Conservation (phyloP, 1,140 invertebrate species). For the Helicoverpa zea region DNA sequence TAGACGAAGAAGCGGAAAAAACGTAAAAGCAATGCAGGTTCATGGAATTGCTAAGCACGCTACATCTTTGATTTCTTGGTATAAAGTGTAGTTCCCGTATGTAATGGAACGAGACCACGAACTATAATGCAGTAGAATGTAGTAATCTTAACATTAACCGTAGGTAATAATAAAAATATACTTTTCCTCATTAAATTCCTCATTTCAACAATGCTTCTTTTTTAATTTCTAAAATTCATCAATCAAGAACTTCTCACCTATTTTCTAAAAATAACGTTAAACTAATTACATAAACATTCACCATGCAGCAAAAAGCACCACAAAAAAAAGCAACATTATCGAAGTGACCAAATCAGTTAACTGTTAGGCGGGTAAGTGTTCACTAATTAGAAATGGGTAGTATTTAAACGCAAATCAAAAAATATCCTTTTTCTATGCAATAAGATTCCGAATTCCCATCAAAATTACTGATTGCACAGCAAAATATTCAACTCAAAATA, state of each 20-base stretch:
- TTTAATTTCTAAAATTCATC: too few species aligned
- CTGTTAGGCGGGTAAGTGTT: background rate
- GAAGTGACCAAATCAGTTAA: background rate
- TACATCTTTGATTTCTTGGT: conserved; percentile 23
- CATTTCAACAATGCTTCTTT: too few species aligned
- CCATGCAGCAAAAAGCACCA: too few species aligned
- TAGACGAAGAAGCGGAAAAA: conserved; percentile 2
- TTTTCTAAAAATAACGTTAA: background rate
- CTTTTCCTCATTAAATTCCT: too few species aligned
- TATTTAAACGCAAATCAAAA: too few species aligned
- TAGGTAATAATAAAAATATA: too few species aligned
- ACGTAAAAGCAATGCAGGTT: background rate
- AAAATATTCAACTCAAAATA: too few species aligned
- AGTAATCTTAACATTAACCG: background rate
- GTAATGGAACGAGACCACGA: background rate
- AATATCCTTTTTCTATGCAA: too few species aligned
- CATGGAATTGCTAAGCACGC: conserved; percentile 6
- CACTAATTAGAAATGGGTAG: background rate
- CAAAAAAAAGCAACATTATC: too few species aligned
- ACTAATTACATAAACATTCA: background rate
- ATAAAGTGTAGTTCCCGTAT: background rate
- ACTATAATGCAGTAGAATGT: background rate
- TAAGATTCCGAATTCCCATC: too few species aligned
- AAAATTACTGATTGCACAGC: too few species aligned
- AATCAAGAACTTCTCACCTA: too few species aligned